Evolutionary conservation across 2,797 vertebrate genomes (phyloP).

Genomic region (Hemitrygon akajei): DNA sequence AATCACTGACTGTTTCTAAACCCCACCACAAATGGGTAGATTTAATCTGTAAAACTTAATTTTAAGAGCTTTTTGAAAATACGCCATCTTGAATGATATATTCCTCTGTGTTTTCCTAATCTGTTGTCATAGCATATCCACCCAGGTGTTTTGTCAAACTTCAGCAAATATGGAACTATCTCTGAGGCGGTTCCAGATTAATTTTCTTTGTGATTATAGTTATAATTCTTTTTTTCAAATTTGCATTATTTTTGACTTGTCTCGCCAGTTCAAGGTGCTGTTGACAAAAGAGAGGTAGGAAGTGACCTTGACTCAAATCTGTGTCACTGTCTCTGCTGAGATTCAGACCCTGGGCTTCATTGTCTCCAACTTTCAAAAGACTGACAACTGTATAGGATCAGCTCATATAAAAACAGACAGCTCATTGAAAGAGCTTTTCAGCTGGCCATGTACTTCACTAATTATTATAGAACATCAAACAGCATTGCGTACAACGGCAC

Average conservation of each 20-base stretch:
- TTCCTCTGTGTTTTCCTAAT: neutral
- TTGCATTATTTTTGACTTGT: neutral
- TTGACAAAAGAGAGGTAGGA: neutral
- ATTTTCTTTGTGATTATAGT: neutral
- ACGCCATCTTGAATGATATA: neutral
- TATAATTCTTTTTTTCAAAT: neutral
- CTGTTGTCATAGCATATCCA: neutral
- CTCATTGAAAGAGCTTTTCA: neutral
- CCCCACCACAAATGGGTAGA: neutral
- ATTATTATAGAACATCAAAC: neutral
- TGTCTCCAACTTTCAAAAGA: too few species aligned
- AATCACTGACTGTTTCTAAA: neutral
- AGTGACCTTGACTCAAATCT: neutral
- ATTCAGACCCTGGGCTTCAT: too few species aligned
- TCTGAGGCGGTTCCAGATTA: neutral
- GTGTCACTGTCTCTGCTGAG: too few species aligned
- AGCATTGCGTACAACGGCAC: too few species aligned
- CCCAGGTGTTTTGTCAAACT: too few species aligned
- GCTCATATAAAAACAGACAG: too few species aligned
- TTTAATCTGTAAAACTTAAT: neutral
- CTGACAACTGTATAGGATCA: too few species aligned
- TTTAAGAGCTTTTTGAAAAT: neutral
- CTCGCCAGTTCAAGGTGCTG: neutral
- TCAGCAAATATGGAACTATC: neutral
- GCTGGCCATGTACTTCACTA: neutral